phyloP scores from a whole-genome alignment of 2,113 vertebrate species.

The Lucifuga dentata region DNA sequence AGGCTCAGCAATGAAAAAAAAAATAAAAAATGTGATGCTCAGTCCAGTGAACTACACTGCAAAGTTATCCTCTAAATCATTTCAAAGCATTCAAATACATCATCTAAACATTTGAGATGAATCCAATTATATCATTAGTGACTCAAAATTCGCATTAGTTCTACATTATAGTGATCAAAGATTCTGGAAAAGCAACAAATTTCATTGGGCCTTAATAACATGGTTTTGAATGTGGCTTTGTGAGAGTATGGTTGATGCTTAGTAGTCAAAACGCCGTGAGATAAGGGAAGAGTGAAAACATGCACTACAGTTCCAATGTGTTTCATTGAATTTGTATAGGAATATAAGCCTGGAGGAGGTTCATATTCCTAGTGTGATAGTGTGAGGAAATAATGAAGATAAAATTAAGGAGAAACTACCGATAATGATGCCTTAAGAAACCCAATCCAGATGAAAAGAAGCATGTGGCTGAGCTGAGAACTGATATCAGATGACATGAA shows the following conservation, averaged over 20 bases:
- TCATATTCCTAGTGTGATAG: not conserved
- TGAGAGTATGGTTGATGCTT: constrained; percentile 42
- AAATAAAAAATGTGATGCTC: constrained; percentile 41
- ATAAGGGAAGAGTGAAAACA: constrained; percentile 54
- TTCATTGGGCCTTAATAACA: constrained; percentile 32
- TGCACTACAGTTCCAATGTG: constrained; percentile 31
- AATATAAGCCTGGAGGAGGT: constrained; percentile 37
- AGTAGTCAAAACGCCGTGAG: constrained; percentile 36
- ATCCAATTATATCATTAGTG: constrained; percentile 46
- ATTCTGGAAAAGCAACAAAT: constrained; percentile 8
- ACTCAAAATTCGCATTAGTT: constrained; percentile 53
- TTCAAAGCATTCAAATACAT: constrained; percentile 34
- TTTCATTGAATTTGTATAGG: constrained; percentile 47
- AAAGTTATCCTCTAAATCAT: constrained; percentile 49
- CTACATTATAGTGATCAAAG: constrained; percentile 31
- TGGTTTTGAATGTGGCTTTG: constrained; percentile 38
- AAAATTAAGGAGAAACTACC: constrained; percentile 23
- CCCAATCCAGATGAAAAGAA: constrained; percentile 6
- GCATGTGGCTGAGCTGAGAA: constrained; percentile 9
- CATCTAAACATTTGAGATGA: constrained; percentile 37
- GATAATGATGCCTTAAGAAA: constrained; percentile 15
- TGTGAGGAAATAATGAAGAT: constrained; percentile 1
- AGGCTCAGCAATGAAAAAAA: constrained; percentile 36
- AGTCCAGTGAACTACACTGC: constrained; percentile 34
- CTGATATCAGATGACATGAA: constrained; percentile 40